Conservation (phyloP, 2,113 vertebrate species). For the Spheniscus mendiculus region DNA sequence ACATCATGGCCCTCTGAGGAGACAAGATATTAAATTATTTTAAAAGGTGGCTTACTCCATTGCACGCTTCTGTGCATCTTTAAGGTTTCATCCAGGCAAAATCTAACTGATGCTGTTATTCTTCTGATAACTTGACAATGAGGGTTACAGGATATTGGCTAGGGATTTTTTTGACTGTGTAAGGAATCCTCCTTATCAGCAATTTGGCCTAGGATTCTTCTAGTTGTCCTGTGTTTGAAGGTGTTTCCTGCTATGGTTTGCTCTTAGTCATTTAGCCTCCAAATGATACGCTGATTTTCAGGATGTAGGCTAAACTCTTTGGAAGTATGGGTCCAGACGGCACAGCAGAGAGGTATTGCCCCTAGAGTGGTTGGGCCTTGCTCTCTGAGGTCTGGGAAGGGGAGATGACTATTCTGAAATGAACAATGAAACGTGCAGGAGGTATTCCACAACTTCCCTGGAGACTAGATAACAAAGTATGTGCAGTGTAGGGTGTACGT, state of each 20-base stretch:
- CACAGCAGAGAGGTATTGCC: not conserved
- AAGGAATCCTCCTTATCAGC: not conserved
- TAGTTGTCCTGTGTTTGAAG: not conserved
- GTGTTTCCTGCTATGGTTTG: not conserved
- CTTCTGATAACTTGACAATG: not conserved
- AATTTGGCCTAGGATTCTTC: not conserved
- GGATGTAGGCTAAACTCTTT: not conserved
- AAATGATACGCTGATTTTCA: not conserved
- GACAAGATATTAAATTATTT: not conserved
- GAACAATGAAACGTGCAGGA: not conserved
- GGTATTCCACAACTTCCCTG: too few relatives aligned
- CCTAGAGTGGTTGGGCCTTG: not conserved
- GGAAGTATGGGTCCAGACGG: not conserved
- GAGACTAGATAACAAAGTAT: not conserved
- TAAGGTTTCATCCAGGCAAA: not conserved
- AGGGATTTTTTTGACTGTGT: not conserved
- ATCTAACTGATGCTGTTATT: not conserved
- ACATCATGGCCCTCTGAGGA: not conserved
- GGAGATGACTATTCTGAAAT: not conserved
- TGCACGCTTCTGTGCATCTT: accelerated
- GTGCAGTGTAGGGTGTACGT: not conserved
- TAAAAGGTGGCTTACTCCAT: not conserved
- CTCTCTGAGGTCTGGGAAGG: not conserved
- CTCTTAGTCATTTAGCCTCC: not conserved
- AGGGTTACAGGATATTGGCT: not conserved